Base-by-base conservation (phyloP, 2,113 vertebrate genomes). In the Eidolon helvum region DNA sequence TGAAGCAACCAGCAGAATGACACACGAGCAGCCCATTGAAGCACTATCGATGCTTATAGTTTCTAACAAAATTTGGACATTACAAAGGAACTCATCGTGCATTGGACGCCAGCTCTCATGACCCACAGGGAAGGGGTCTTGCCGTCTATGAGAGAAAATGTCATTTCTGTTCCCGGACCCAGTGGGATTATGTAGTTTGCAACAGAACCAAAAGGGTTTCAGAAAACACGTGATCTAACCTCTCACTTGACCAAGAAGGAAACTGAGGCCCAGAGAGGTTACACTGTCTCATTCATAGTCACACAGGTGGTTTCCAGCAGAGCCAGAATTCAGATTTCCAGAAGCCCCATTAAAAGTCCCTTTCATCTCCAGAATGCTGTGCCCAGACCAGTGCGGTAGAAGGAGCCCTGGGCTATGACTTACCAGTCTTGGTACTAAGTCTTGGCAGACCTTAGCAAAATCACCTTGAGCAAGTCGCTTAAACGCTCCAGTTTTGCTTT, bases 211-310 rank as follows among this genome's bases (percentile, higher is more conserved):
- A 69, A 55, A 86, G 65, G 45, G 21, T 22, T 71, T 63, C 69
- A 24, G 57, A 89, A 68, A 59, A 48, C 55, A 53, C 0, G 4
- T 4, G 33, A 2, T 83, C 82, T 90, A 87, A 65, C 16, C 33
- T 85, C 50, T 74, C 85, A 26, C 50, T 83, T 86, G 63, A 65
- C 15, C 4, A 14, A 57, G 65, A 66, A 89, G 86, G 77, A 95
- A 94, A 87, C 88, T 22, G 90, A 95, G 83, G 94, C 55, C 74
- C 85, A 79, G 66, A 55, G 50, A 86, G 33, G 7, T 82, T 48
- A 43, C 3, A 22, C n/a, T 2, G 80, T 71, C 57, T 48, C 30
- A 26, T 22, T 89, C 59, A 66, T 83, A 80, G 66, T 85, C 48
- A 83, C 0, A 0, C 14, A 74, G 59, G 22, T 74, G 53, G 28